These are phyloP conservation scores for Danio choprae DNA, from an alignment of 2,797 vertebrate genomes.

Conservation along the genomic window DNA sequence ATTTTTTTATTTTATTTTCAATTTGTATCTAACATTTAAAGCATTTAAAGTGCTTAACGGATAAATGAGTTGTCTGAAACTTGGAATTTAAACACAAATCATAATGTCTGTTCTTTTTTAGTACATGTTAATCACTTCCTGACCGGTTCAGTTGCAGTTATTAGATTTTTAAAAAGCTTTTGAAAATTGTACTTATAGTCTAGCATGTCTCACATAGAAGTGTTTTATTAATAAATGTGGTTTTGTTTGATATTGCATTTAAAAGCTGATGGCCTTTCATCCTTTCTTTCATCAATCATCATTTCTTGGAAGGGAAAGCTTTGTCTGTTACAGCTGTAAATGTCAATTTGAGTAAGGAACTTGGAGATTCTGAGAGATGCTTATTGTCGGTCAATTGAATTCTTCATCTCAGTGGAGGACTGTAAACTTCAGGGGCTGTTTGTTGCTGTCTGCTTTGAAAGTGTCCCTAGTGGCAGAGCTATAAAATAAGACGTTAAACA, in stretches of 20 bases:
- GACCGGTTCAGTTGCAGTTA: not conserved
- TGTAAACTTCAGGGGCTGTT: slow-evolving; percentile 12
- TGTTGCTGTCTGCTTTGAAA: slow-evolving; percentile 19
- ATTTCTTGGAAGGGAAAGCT: not conserved
- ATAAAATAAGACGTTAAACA: slow-evolving; percentile 39
- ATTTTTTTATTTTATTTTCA: no score
- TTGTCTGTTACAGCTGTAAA: not conserved
- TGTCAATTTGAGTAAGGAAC: not conserved
- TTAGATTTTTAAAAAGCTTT: no score
- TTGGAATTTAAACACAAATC: not conserved
- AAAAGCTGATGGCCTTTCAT: not conserved
- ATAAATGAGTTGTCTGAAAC: no score
- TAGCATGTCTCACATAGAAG: not conserved
- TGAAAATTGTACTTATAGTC: not conserved
- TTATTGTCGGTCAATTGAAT: not conserved
- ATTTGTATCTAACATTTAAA: no score
- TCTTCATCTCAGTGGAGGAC: not conserved
- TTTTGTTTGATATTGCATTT: not conserved
- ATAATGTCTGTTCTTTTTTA: not conserved
- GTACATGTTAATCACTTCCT: not conserved
- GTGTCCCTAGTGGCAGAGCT: slow-evolving; percentile 31
- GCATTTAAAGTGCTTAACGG: no score
- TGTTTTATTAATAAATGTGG: not conserved
- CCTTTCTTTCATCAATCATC: no score
- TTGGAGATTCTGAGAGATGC: not conserved